Evolutionary conservation across 2,797 vertebrate species (phyloP).

Genomic region (Megaceryle alcyon): DNA sequence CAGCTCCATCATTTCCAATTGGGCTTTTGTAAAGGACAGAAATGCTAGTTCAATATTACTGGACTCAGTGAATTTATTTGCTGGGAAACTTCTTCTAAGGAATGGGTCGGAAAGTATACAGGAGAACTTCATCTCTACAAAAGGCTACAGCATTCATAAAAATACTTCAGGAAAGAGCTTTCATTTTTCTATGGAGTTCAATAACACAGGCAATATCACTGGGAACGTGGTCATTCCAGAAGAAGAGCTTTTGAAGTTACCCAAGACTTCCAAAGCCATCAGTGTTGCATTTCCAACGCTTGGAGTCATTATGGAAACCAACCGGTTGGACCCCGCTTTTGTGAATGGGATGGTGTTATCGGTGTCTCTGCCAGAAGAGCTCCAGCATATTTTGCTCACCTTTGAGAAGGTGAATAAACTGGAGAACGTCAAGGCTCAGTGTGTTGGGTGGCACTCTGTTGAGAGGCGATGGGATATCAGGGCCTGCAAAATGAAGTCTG

Average conservation of each 20-base stretch:
- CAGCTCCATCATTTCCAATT: conserved; percentile 64
- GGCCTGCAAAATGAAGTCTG: neutral
- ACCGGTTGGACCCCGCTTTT: neutral
- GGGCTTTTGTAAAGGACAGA: conserved; percentile 72
- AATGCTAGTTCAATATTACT: conserved; percentile 56
- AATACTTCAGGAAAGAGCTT: conserved; percentile 45
- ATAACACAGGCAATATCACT: neutral
- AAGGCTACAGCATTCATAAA: conserved; percentile 55
- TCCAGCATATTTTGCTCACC: conserved; percentile 38
- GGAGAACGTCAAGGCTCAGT: neutral
- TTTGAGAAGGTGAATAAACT: conserved; percentile 72
- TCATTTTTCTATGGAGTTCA: conserved; percentile 44
- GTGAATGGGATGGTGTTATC: conserved; percentile 72
- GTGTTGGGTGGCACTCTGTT: conserved; percentile 71
- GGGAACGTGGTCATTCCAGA: conserved; percentile 56
- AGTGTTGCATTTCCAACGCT: conserved; percentile 66
- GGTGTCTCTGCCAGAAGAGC: conserved; percentile 49
- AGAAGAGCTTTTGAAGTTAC: conserved; percentile 49
- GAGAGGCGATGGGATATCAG: conserved; percentile 59
- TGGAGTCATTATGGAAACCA: conserved; percentile 59
- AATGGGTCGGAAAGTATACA: conserved; percentile 25
- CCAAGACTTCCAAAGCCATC: conserved; percentile 40
- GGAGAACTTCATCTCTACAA: conserved; percentile 71
- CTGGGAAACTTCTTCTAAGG: conserved; percentile 52
- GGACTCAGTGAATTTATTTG: conserved; percentile 71